phyloP scores from a whole-genome alignment of 2,888 invertebrate species.

The Hemithea aestivaria region DNA sequence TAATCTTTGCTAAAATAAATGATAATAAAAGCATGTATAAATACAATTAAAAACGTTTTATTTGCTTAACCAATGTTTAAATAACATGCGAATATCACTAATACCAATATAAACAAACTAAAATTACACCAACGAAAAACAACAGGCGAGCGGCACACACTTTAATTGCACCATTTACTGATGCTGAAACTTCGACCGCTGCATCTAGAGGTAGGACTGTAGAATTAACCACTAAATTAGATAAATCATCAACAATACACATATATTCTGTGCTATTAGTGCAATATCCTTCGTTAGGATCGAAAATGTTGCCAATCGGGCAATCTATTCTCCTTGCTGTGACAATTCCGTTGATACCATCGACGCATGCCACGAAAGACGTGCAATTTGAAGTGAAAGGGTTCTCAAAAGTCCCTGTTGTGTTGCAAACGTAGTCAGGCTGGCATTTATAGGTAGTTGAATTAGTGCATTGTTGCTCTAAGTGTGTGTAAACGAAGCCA shows the following conservation, averaged over 20 bases:
- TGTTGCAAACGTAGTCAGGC: constrained; percentile 45
- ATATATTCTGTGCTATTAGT: constrained; percentile 38
- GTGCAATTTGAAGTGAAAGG: constrained; percentile 37
- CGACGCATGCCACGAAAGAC: constrained; percentile 51
- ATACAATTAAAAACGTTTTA: no score
- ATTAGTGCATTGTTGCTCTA: constrained; percentile 58
- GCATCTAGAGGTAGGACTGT: no score
- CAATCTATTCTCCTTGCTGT: constrained; percentile 53
- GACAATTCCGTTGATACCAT: constrained; percentile 42
- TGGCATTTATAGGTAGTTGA: constrained; percentile 54
- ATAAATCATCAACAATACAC: constrained; percentile 32
- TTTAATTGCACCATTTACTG: no score
- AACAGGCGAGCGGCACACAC: no score
- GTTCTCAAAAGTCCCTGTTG: constrained; percentile 40
- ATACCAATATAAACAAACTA: no score
- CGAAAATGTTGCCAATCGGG: constrained; percentile 42
- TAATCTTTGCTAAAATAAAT: no score
- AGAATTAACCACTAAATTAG: no score
- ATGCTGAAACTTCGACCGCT: no score
- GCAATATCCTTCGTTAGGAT: constrained; percentile 35
- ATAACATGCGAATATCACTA: no score
- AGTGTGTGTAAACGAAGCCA: constrained; percentile 55
- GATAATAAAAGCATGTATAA: no score
- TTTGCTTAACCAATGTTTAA: no score
- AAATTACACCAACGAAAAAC: no score